phyloP scores from a whole-genome alignment of 2,888 invertebrate genomes.

The Ennomos quercinarius region DNA sequence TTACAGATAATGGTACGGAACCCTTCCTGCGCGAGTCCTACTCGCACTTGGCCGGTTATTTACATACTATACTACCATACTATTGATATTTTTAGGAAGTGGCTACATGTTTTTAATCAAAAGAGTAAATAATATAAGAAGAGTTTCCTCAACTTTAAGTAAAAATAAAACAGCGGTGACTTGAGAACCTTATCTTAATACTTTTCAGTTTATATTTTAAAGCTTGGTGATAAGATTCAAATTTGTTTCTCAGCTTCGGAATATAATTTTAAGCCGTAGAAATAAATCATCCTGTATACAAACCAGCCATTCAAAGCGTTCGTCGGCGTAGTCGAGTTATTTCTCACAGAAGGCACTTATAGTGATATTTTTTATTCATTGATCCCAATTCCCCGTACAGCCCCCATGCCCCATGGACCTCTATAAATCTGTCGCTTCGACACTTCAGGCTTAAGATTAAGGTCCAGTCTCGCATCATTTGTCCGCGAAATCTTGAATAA shows the following conservation, averaged over 20 bases:
- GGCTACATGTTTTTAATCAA: too few species aligned
- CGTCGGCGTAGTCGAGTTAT: conserved; percentile 54
- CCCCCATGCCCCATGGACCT: conserved; percentile 47
- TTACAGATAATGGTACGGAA: too few species aligned
- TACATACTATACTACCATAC: too few species aligned
- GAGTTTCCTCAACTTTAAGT: too few species aligned
- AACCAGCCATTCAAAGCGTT: conserved; percentile 49
- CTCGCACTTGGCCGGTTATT: too few species aligned
- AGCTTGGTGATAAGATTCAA: neutral
- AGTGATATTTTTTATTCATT: conserved; percentile 57
- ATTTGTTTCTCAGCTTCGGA: neutral
- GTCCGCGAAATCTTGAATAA: conserved; percentile 20
- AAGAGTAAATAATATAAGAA: too few species aligned
- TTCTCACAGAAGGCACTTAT: conserved; percentile 59
- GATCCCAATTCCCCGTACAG: conserved; percentile 43
- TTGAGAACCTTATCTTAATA: too few species aligned
- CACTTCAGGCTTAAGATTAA: conserved; percentile 58
- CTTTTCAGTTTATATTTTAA: too few species aligned
- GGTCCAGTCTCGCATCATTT: conserved; percentile 30
- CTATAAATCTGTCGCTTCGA: conserved; percentile 72
- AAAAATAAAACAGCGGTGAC: too few species aligned
- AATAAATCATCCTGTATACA: conserved; percentile 59
- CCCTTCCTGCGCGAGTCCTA: too few species aligned
- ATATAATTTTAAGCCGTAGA: conserved; percentile 24
- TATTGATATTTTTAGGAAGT: too few species aligned